These are phyloP conservation scores for Erethizon dorsatum DNA, from an alignment of 2,797 vertebrate species.

Conservation along the genomic window DNA sequence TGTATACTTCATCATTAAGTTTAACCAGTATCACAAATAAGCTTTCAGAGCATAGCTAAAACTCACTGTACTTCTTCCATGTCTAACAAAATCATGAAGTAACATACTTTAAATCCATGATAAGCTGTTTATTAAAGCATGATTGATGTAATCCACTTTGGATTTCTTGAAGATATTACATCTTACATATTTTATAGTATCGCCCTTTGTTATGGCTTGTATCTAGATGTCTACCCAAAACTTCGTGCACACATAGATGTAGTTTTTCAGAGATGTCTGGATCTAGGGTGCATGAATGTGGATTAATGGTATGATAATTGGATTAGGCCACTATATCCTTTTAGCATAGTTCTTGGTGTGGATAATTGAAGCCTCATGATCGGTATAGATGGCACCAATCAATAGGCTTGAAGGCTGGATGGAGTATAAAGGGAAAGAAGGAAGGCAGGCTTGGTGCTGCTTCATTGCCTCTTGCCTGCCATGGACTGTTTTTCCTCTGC, in stretches of 20 bases:
- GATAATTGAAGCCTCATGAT: not conserved
- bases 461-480: not conserved
- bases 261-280: not conserved
- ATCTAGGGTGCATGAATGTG: not conserved
- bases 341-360: not conserved
- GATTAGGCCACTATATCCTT: not conserved
- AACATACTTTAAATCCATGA: not conserved
- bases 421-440: not conserved
- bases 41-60: not conserved
- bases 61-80: not conserved
- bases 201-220: not conserved
- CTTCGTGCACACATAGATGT: not conserved
- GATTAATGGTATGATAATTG: not conserved
- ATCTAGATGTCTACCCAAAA: not conserved
- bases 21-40: not conserved
- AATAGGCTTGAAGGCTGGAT: not conserved
- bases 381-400: not conserved
- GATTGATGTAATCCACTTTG: constrained; percentile 13
- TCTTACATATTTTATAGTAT: not conserved
- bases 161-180: constrained; percentile 42
- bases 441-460: not conserved
- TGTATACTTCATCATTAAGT: constrained; percentile 30
- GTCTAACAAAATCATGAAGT: constrained; percentile 61
- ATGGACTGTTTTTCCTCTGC: not conserved
- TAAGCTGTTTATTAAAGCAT: not conserved